Conservation (phyloP, 2,888 invertebrate genomes). For the Caenorhabditis parvicauda region DNA sequence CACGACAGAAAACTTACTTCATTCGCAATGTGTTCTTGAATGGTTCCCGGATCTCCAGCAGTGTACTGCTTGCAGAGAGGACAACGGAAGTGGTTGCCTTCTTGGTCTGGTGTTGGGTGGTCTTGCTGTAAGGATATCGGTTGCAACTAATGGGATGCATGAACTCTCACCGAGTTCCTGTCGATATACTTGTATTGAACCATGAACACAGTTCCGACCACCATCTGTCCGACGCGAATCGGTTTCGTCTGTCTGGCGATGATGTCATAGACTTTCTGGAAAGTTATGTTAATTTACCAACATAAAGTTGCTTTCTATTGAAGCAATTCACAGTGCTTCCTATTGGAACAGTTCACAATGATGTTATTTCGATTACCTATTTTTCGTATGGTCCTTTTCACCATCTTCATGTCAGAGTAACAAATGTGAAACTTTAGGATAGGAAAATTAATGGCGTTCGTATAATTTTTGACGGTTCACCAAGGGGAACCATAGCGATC, state of each 20-base stretch:
- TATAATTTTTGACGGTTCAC: too few species aligned
- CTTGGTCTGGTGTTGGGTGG: conserved; percentile 8
- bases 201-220: conserved; percentile 24
- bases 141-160: too few species aligned
- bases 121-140: neutral
- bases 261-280: conserved; percentile 15
- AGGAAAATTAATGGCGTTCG: too few species aligned
- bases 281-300: too few species aligned
- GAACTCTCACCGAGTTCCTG: neutral
- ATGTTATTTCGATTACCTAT: neutral
- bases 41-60: conserved; percentile 2
- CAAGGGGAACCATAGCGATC: too few species aligned
- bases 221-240: conserved; percentile 14
- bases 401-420: too few species aligned
- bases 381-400: too few species aligned
- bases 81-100: conserved; percentile 12
- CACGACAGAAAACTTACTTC: conserved; percentile 9
- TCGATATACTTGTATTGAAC: conserved; percentile 26
- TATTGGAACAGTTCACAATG: too few species aligned
- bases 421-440: too few species aligned
- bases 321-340: too few species aligned
- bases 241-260: conserved; percentile 18
- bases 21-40: conserved; percentile 15
- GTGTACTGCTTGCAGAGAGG: conserved; percentile 14
- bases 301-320: too few species aligned